A percentile compares a stretch with the other conserved stretches of the same genome.
Conservation (phyloP, 2,888 invertebrate genomes). For the Lagria hirta region DNA sequence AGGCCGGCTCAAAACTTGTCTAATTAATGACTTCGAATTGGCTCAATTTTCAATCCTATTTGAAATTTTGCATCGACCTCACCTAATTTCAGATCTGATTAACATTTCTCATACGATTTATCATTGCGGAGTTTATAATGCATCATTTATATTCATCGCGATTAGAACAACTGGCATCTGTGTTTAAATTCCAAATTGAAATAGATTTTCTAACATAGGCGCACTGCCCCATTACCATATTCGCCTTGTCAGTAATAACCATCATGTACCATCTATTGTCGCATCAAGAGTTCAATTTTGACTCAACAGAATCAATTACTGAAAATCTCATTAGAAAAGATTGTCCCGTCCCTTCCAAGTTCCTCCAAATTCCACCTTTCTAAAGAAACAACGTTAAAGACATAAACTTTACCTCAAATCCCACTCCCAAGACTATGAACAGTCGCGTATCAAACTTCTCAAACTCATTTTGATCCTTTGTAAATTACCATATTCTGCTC, state of each 20-base stretch:
- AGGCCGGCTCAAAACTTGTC: slow-evolving; percentile 24
- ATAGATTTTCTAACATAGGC: slow-evolving; percentile 25
- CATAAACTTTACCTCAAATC: slow-evolving; percentile 11
- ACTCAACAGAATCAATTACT: slow-evolving; percentile 7
- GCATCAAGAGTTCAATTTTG: slow-evolving; percentile 7
- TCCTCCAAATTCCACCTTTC: slow-evolving; percentile 4
- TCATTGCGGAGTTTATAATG: slow-evolving; percentile 10
- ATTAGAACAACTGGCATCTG: slow-evolving; percentile 18
- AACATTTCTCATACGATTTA: slow-evolving; percentile 17
- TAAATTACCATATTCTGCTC: slow-evolving; percentile 12
- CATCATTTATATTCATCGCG: slow-evolving; percentile 27
- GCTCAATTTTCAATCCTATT: slow-evolving; percentile 8
- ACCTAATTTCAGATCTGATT: slow-evolving; percentile 21
- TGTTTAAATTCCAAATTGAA: slow-evolving; percentile 17
- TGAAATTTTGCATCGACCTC: slow-evolving; percentile 7
- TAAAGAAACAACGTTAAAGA: slow-evolving; percentile 8
- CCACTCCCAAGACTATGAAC: slow-evolving; percentile 3
- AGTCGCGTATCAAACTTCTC: slow-evolving; percentile 5
- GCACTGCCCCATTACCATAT: slow-evolving; percentile 24
- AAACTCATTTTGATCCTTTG: slow-evolving; percentile 6
- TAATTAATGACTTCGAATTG: slow-evolving; percentile 30
- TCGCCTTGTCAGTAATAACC: slow-evolving; percentile 21
- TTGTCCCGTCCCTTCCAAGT: slow-evolving; percentile 1
- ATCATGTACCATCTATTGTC: slow-evolving; percentile 15
- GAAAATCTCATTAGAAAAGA: slow-evolving; percentile 6